Base-by-base conservation (phyloP, 2,888 invertebrate genomes). In the Agrypnus murinus region DNA sequence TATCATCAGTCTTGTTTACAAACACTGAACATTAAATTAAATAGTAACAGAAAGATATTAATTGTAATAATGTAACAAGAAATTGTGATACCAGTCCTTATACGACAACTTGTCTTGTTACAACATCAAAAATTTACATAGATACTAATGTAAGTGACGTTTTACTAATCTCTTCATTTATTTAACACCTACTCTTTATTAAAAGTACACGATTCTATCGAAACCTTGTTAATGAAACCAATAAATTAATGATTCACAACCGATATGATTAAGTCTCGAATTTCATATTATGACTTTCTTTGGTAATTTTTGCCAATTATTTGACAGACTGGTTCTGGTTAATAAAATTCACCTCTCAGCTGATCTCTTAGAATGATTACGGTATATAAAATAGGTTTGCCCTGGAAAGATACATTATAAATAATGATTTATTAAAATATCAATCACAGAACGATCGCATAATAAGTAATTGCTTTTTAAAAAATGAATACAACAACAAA, bases 401-500 rank as follows among this genome's bases (percentile, higher is more conserved):
- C 25, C 25, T 25, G 25, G 5, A 25, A 25, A 25, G n/a, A n/a
- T n/a, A n/a, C 5, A 25, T 25, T 25, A 25, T 2, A 25, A 5
- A 19, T n/a, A n/a, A 15, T 48, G 48, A 48, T 48, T 48, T 48
- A 48, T 48, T 19, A 48, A 50, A 50, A 31, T 50, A 50, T 50
- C 50, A 31, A 50, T 50, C 50, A 31, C 31, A 50, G 31, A 50
- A 48, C 10, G 19, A 48, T 3, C 8, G 48, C 25, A n/a, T 6
- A 48, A 48, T 48, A 53, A 53, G 32, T 36, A 53, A 25, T 53
- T 34, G 40, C 40, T 12, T 12, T 53, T 40, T 38, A 40, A 19
- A 58, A 59, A 45, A 59, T 59, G 40, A 59, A 59, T 59, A 31
- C 59, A 25, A 31, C 43, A 45, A 59, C 59, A 59, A 59, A 59